Percentiles rank a stretch among this genome's conserved stretches.
phyloP scores from a whole-genome alignment of 2,888 invertebrate genomes.

The Hedya salicella region DNA sequence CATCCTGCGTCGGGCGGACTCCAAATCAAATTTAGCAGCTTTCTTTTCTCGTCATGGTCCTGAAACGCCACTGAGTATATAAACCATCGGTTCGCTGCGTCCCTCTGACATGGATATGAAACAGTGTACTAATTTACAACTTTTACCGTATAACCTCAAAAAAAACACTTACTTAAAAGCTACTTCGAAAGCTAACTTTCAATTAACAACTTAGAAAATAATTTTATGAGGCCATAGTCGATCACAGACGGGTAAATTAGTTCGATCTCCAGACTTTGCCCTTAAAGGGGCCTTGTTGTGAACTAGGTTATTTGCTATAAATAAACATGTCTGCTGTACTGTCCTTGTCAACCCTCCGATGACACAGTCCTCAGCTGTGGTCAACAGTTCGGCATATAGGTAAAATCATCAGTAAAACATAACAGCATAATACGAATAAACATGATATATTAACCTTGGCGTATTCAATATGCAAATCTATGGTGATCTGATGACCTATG shows the following conservation, averaged over 20 bases:
- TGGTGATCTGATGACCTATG: no score
- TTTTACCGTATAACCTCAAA: background rate
- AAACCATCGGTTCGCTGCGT: slow-evolving; percentile 52
- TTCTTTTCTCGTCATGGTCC: slow-evolving; percentile 73
- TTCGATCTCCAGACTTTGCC: slow-evolving; percentile 29
- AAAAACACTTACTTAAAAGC: no score
- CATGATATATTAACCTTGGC: no score
- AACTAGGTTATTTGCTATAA: background rate
- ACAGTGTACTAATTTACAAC: background rate
- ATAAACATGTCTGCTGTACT: background rate
- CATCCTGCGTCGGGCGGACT: slow-evolving; percentile 68
- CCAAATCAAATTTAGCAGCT: slow-evolving; percentile 82
- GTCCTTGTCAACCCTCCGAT: background rate
- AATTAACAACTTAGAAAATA: background rate
- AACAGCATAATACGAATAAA: no score
- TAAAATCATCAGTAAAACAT: no score
- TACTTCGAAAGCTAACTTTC: no score
- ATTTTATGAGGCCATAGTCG: background rate
- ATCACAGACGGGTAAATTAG: background rate
- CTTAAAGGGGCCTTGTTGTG: background rate
- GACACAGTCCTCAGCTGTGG: background rate
- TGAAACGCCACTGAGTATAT: slow-evolving; percentile 60
- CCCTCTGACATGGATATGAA: slow-evolving; percentile 14
- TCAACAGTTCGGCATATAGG: no score
- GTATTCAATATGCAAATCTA: no score